These are phyloP conservation scores for Alexandromys fortis DNA, from an alignment of 2,113 vertebrate species.

Conservation along the genomic window DNA sequence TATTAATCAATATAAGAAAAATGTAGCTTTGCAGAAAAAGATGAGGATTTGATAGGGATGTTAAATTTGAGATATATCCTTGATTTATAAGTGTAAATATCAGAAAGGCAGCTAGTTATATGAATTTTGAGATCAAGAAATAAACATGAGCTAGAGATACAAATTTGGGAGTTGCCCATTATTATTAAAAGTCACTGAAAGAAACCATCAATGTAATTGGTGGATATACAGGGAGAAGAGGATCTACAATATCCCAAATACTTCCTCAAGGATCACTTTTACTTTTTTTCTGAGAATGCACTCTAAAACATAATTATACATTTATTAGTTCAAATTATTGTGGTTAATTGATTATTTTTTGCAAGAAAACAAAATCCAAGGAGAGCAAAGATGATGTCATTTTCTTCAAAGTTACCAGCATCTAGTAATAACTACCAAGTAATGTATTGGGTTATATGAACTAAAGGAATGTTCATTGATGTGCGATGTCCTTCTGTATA, in stretches of 20 bases:
- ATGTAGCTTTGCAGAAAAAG: neutral
- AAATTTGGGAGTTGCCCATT: neutral
- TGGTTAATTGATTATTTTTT: neutral
- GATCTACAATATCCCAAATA: neutral
- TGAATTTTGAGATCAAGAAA: neutral
- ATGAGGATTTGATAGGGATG: neutral
- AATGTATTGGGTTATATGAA: constrained; percentile 17
- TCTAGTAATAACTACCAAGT: neutral
- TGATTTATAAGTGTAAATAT: constrained; percentile 29
- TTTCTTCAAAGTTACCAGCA: neutral
- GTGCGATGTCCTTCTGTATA: no score
- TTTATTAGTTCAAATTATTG: constrained; percentile 19
- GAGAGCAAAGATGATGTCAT: neutral
- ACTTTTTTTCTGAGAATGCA: neutral
- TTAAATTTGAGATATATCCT: constrained; percentile 5
- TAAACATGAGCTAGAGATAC: neutral
- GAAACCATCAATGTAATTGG: neutral
- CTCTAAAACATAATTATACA: neutral
- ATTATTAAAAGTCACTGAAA: neutral
- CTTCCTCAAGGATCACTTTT: neutral
- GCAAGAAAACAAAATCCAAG: neutral
- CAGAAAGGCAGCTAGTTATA: neutral
- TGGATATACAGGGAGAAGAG: neutral
- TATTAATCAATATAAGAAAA: neutral
- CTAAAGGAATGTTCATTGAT: neutral